Evolutionary conservation across 2,113 vertebrate species (phyloP), one percentile per base, ranked within the genome.

Genomic region (Gopherus flavomarginatus): DNA sequence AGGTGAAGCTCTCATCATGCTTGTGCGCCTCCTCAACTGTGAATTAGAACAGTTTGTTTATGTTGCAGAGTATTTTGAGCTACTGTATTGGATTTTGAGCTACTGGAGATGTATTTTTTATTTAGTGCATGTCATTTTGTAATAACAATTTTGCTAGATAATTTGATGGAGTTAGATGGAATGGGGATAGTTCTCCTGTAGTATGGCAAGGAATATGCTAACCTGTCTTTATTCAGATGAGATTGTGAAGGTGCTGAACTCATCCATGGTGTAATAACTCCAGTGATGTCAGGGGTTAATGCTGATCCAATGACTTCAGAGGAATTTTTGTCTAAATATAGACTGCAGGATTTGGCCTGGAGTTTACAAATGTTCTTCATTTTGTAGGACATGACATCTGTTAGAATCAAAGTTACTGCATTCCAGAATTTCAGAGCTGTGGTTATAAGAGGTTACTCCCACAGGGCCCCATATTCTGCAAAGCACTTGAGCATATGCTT

Each of bases 1-100:
- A 94, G 96, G 90, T 97, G 50, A 95, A 96, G 97, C 94, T 95
- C 93, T 95, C 90, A 35, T 93, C 54, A 3, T 97, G 95, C 93
- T 97, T 98, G 88, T 87, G 85, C 87, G 56, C 87, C 69, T 83
- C 95, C 90, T 81, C 90, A 95, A 89, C 83, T 94, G 83, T 89
- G 83, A 96, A 89, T 97, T 94, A 84, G 95, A 97, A 81, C 89
- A 91, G 49, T 93, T 95, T 93, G 79, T 93, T 96, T 95, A 93
- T 81, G 79, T 92, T 91, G 78, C 81, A 83, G 86, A 22, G 50
- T 92, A 72, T 53, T 94, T 94, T 86, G 88, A 94, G 78, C 82
- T 97, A 65, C 81, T 93, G 11, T 47, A 47, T 47, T 47, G 47
- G 91, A 72, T 52, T 94, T 94, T 86, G 88, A 94, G 78, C 83